Conservation (phyloP, 2,113 vertebrate genomes). For the Piaya cayana region DNA sequence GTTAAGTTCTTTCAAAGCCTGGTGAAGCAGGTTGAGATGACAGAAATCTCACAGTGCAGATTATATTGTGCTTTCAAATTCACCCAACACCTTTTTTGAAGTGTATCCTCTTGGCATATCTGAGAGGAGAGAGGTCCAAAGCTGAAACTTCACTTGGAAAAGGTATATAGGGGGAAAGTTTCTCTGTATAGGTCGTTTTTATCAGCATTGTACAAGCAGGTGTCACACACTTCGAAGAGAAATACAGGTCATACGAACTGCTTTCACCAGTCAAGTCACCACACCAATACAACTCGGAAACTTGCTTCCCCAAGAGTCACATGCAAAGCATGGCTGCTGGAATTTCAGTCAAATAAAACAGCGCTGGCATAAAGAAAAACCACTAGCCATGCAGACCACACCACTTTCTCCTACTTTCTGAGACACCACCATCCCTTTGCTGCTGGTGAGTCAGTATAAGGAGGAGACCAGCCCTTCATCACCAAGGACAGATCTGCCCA, state of each 20-base stretch:
- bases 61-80: neutral
- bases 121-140: neutral
- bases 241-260: fast-evolving
- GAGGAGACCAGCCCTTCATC: neutral
- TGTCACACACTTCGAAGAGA: neutral
- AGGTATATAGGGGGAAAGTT: neutral
- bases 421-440: no score
- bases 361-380: neutral
- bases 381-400: neutral
- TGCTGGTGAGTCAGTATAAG: neutral
- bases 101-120: neutral
- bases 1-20: neutral
- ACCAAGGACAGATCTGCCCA: neutral
- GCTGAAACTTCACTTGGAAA: neutral
- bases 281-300: neutral
- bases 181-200: neutral
- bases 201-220: neutral
- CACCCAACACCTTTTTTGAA: neutral
- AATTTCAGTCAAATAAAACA: neutral
- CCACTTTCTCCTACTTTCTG: neutral
- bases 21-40: neutral
- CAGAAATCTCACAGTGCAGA: neutral
- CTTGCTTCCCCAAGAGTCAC: neutral
- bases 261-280: neutral
- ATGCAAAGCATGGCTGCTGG: fast-evolving